Base-by-base conservation (phyloP, 2,113 vertebrate genomes). In the Corvus moneduloides region DNA sequence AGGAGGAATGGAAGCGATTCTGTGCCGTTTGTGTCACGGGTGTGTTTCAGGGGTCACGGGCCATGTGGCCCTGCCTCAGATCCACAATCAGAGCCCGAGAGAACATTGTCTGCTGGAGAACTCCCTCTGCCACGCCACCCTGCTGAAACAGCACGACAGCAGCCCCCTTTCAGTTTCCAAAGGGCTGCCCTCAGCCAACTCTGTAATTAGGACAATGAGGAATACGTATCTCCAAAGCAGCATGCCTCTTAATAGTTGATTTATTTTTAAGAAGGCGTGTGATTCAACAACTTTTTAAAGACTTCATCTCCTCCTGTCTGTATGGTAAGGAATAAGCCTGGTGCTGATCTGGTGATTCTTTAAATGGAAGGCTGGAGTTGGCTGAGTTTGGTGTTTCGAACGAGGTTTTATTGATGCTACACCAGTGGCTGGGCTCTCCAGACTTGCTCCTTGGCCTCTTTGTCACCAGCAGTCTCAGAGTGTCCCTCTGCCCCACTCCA, bases 111-210 rank as follows among this genome's bases (percentile, higher is more conserved):
- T 95, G 92, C 94, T 90, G 80, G 85, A 87, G 88, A 56, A 90
- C 88, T 93, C 96, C 96, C 94, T 90, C 73, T 86, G 93, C 84
- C 96, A 87, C 91, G 13, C 93, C 95, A 94, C 77, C 89, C 96
- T 87, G 87, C 84, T 95, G 91, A 64, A 93, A 35, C 91, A 94
- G 96, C 96, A 82, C 10, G 41, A 49, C 89, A 85, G 90, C 84
- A 91, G 78, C 67, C 41, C 7, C 48, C 39, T 16, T 14, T 62
- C 69, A 18, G 85, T 44, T 84, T 84, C 93, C 90, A 71, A 56
- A 90, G 76, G 16, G 93, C 85, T 74, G 67, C 76, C 1, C 67
- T 63, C 55, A 52, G 96, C 88, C 95, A 92, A 9, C 92, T 90
- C 87, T 68, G 69, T 58, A 30, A 93, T 82, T 27, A 79, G 90